Percentiles rank a stretch among this genome's conserved stretches.
Evolutionary conservation across 2,888 invertebrate genomes (phyloP).

Genomic region (Nymphalis c-album): DNA sequence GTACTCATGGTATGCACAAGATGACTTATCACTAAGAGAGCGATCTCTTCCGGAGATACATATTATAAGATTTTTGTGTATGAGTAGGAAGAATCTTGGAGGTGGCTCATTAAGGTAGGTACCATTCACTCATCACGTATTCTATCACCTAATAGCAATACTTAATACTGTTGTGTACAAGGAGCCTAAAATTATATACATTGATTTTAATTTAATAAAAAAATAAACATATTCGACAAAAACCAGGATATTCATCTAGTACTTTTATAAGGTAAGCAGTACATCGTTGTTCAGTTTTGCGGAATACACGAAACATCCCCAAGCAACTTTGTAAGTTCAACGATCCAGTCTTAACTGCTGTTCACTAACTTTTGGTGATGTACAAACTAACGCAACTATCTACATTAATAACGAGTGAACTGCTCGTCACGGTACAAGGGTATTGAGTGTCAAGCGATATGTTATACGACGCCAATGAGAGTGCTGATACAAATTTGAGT

Average conservation of each 20-base stretch:
- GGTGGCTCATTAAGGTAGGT: no score
- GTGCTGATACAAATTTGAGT: no score
- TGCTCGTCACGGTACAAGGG: constrained; percentile 13
- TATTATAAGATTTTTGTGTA: no score
- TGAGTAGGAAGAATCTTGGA: no score
- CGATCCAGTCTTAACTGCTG: constrained; percentile 27
- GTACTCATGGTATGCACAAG: no score
- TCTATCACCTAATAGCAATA: no score
- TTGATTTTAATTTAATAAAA: background rate
- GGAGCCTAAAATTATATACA: background rate
- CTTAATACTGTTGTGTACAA: no score
- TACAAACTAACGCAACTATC: constrained; percentile 33
- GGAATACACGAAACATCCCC: constrained; percentile 10
- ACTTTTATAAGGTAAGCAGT: constrained; percentile 3
- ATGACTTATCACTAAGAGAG: no score
- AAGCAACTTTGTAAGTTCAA: constrained; percentile 24
- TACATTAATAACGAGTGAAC: constrained; percentile 35
- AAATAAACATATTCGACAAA: background rate
- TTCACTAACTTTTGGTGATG: constrained; percentile 34
- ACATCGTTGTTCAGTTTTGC: constrained; percentile 10
- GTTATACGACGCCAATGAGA: no score
- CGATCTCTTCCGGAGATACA: no score
- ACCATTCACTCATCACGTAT: no score
- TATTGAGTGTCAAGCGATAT: background rate
- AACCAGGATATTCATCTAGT: background rate